These are phyloP conservation scores for Philopotamus ludificatus DNA, from an alignment of 1,140 invertebrate genomes.

Conservation along the genomic window DNA sequence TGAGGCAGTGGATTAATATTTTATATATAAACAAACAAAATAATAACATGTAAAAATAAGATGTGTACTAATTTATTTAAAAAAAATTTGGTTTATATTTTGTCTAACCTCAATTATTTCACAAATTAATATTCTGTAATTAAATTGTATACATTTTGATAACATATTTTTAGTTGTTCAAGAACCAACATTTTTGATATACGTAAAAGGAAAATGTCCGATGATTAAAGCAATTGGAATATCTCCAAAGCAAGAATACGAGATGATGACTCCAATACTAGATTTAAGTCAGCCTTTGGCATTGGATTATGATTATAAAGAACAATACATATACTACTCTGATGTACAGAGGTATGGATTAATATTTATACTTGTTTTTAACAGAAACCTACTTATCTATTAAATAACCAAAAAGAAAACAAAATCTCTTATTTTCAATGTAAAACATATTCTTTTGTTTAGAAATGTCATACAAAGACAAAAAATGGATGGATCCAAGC, in stretches of 20 bases:
- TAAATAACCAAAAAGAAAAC: neutral
- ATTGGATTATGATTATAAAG: conserved; percentile 68
- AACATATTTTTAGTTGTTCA: conserved; percentile 48
- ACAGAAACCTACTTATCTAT: neutral
- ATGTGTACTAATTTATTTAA: neutral
- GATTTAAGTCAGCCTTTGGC: conserved; percentile 63
- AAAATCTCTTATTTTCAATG: too few relatives aligned
- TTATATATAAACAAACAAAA: too few relatives aligned
- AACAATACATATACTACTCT: conserved; percentile 68
- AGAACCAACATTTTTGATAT: conserved; percentile 61
- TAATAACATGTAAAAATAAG: too few relatives aligned
- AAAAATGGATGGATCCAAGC: conserved; percentile 70
- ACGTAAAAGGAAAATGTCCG: conserved; percentile 62
- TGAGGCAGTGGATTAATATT: too few relatives aligned
- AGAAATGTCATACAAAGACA: conserved; percentile 70
- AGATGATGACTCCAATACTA: conserved; percentile 64
- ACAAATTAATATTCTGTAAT: neutral
- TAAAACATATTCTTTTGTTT: conserved; percentile 10
- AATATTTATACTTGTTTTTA: neutral
- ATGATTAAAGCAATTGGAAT: conserved; percentile 64
- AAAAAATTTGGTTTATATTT: neutral
- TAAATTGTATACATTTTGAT: neutral
- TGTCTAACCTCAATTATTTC: conserved; percentile 4
- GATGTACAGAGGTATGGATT: conserved; percentile 57
- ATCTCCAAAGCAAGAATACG: conserved; percentile 42